phyloP scores from a whole-genome alignment of 1,140 invertebrate species.

The Melipona quadrifasciata region DNA sequence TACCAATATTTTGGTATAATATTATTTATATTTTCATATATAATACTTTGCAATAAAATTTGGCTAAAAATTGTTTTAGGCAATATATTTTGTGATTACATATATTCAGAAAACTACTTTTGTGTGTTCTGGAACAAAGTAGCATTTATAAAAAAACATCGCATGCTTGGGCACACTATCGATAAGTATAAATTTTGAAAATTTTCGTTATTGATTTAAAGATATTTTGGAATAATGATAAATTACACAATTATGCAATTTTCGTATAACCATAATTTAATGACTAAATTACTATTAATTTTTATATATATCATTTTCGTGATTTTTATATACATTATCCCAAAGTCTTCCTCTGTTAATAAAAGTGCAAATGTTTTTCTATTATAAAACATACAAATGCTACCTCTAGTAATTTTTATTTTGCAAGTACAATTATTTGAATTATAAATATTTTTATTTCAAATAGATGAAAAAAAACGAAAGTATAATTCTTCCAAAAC shows the following conservation, averaged over 20 bases:
- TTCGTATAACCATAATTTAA: background rate
- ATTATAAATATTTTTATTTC: background rate
- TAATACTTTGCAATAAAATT: conserved; percentile 18
- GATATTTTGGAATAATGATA: background rate
- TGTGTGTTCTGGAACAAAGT: background rate
- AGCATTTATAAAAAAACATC: background rate
- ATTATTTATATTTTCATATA: conserved; percentile 27
- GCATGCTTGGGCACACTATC: conserved; percentile 21
- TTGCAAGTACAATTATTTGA: conserved; percentile 9
- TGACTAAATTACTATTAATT: background rate
- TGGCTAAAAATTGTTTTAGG: conserved; percentile 41
- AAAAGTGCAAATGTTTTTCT: conserved; percentile 16
- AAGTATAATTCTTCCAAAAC: conserved; percentile 25
- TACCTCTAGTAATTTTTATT: conserved; percentile 31
- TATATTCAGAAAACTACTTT: conserved; percentile 38
- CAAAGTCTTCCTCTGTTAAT: conserved; percentile 36
- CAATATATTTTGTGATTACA: conserved; percentile 31
- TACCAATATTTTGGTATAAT: conserved; percentile 31
- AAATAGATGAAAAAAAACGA: background rate
- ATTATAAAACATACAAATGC: conserved; percentile 25
- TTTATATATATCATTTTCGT: background rate
- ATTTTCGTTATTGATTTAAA: background rate
- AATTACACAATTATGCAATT: background rate
- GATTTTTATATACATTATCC: background rate
- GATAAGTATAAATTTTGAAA: conserved; percentile 16